Base-by-base conservation (phyloP, 2,888 invertebrate species). In the Lepidocyrtinus sp. region DNA sequence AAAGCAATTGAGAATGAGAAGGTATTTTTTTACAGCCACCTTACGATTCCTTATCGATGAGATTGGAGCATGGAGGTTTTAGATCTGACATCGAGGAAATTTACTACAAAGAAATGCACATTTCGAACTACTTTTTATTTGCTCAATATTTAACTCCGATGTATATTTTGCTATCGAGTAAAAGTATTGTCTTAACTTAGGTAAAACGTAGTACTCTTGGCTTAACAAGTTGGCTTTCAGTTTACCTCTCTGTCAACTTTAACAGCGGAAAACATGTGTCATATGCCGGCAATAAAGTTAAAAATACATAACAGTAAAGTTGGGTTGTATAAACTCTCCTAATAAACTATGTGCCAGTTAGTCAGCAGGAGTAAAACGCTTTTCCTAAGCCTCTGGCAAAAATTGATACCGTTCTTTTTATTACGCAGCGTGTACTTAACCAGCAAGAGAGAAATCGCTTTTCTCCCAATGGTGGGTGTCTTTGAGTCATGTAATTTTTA, bases 371-470 rank as follows among this genome's bases (percentile, higher is more conserved):
- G 17, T 50, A 17, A 50, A 12, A 7, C 15, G 2, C 50, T 50
- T 12, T 17, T 15, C 50, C 15, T 12, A 1, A 50, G 50, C 12
- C 36, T 5, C 36, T 36, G 5, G 36, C 2, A 50, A 12, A 50
- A 50, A 50, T 15, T 17, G 15, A 50, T n/a, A 50, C 50, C 12
- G n/a, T 15, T 17, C 50, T 50, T 50, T 50, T 50, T 50, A 50
- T 50, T 50, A 50, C 50, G n/a, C 12, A 7, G n/a, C 15, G 50
- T 17, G 50, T 50, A 17, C 50, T 50, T 50, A 50, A 15, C 5
- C 17, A 7, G 17, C 15, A 2, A 7, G 15, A 7, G 69, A 24
- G 19, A 79, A 78, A 74, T 75, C 80, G 70, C 80, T 71, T 80
- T 80, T 80, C 69, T 63, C 24, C 62, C 22, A n/a, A n/a, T n/a